Evolutionary conservation across 2,888 invertebrate species (phyloP).

Genomic region (Macrophya alboannulata): DNA sequence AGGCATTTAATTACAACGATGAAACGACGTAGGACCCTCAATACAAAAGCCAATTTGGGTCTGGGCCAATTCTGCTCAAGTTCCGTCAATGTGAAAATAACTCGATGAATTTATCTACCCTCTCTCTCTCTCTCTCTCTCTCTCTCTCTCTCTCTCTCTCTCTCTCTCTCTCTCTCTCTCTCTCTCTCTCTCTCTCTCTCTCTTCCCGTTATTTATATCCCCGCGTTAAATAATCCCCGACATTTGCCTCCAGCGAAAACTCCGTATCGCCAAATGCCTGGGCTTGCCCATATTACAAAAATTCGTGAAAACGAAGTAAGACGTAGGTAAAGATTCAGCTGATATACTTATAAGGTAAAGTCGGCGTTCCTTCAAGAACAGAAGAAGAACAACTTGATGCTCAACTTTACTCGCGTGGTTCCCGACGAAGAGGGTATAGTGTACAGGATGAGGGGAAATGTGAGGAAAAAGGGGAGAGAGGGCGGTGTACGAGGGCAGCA

Average conservation of each 20-base stretch:
- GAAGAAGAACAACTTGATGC: constrained; percentile 36
- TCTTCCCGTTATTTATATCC: constrained; percentile 11
- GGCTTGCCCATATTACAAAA: not conserved
- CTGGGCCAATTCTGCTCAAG: constrained; percentile 27
- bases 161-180: too few relatives aligned
- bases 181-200: not conserved
- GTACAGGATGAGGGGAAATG: constrained; percentile 57
- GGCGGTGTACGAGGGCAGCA: constrained; percentile 69
- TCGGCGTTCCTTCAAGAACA: not conserved
- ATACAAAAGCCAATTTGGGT: constrained; percentile 41
- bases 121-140: too few relatives aligned
- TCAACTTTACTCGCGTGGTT: constrained; percentile 33
- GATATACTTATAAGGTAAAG: not conserved
- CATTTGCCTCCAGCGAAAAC: not conserved
- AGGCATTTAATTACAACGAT: constrained; percentile 39
- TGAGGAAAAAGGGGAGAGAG: constrained; percentile 58
- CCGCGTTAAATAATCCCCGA: constrained; percentile 29
- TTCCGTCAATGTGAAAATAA: constrained; percentile 43
- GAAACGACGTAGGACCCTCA: constrained; percentile 36
- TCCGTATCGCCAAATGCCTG: not conserved
- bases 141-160: not conserved
- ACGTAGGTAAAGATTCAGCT: not conserved
- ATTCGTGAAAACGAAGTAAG: not conserved
- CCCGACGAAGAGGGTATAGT: constrained; percentile 11
- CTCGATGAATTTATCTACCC: not conserved